Conservation (phyloP, 2,113 vertebrate genomes). For the Urocitellus parryii region DNA sequence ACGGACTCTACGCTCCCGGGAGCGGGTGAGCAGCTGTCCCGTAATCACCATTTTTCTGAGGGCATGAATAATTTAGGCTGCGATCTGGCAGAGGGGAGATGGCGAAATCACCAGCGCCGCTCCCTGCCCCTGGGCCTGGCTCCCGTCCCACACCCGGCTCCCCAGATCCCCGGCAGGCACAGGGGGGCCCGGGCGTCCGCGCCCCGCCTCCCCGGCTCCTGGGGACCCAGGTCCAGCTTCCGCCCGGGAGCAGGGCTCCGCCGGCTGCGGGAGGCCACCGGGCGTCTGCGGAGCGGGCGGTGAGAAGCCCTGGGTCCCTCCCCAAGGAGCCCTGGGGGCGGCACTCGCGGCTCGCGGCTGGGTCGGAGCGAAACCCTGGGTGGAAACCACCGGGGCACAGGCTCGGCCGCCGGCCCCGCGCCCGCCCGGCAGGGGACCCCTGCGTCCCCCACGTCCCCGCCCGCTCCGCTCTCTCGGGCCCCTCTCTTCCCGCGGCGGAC, state of each 20-base stretch:
- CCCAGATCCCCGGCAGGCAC: not conserved
- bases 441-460: not conserved
- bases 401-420: too few relatives aligned
- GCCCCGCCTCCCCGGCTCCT: not conserved
- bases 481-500: not conserved
- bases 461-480: not conserved
- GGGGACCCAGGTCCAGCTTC: not conserved
- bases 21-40: constrained; percentile 48
- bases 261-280: not conserved
- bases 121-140: not conserved
- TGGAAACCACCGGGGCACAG: not conserved
- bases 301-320: too few relatives aligned
- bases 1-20: not conserved
- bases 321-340: not conserved
- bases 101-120: not conserved
- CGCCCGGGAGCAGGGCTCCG: not conserved
- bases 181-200: not conserved
- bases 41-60: constrained; percentile 18
- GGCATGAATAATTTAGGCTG: constrained; percentile 69
- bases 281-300: not conserved
- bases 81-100: not conserved
- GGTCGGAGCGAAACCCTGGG: not conserved
- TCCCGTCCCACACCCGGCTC: not conserved
- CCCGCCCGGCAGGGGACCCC: constrained; percentile 33
- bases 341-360: not conserved